Conservation (phyloP, 2,888 invertebrate species). For the Anagyrus pseudococci region DNA sequence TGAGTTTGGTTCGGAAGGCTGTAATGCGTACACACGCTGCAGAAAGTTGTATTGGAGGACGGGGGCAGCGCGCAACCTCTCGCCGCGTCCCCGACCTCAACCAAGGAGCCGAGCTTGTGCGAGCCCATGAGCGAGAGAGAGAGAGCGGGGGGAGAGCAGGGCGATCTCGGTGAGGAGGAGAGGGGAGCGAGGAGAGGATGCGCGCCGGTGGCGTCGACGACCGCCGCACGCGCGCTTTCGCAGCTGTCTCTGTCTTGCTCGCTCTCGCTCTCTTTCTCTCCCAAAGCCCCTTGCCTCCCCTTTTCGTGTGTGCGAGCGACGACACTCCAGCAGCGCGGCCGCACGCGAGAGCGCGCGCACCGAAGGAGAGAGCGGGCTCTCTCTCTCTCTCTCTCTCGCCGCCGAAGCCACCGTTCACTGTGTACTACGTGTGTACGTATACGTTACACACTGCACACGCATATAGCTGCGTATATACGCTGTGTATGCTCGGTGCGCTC, state of each 20-base stretch:
- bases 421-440: too few relatives aligned
- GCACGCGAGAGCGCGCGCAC: too few relatives aligned
- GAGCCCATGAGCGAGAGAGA: not conserved
- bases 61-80: not conserved
- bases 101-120: not conserved
- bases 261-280: not conserved
- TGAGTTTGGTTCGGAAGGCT: too few relatives aligned
- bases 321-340: too few relatives aligned
- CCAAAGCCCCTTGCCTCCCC: not conserved
- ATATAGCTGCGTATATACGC: too few relatives aligned
- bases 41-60: not conserved
- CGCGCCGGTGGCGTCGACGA: conserved; percentile 19
- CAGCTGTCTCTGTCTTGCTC: conserved; percentile 25
- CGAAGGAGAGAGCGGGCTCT: too few relatives aligned
- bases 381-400: conserved; percentile 5
- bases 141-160: not conserved
- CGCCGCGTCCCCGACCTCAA: not conserved
- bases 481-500: too few relatives aligned
- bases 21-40: too few relatives aligned
- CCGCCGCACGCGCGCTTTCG: conserved; percentile 38
- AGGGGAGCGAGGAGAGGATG: not conserved
- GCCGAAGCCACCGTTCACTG: not conserved
- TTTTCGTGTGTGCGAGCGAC: too few relatives aligned
- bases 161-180: too few relatives aligned
- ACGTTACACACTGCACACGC: too few relatives aligned